Percentiles rank a stretch among this genome's conserved stretches.
Evolutionary conservation across 2,888 invertebrate species (phyloP).

Genomic region (Lasioglossum leucozonium): DNA sequence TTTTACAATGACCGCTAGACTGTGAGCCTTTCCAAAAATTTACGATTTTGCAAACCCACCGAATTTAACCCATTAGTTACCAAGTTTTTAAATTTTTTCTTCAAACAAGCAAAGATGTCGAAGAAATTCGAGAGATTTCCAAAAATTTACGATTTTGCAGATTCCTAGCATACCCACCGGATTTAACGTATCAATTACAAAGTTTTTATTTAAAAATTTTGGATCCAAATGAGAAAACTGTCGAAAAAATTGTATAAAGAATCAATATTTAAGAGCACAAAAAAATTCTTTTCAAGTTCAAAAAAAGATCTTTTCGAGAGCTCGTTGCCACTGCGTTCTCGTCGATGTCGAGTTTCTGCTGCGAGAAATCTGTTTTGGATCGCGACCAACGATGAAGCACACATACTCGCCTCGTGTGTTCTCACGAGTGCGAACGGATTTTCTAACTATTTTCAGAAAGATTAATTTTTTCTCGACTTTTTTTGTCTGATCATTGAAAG

Average conservation of each 20-base stretch:
- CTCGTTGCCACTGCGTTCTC: constrained; percentile 33
- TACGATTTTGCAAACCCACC: background rate
- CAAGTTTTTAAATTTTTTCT: background rate
- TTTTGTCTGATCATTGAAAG: background rate
- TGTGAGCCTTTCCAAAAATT: background rate
- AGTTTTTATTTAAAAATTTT: too few species aligned
- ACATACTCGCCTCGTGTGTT: background rate
- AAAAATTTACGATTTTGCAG: too few species aligned
- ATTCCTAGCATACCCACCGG: too few species aligned
- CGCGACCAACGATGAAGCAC: constrained; percentile 24
- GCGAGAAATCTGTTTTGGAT: constrained; percentile 32
- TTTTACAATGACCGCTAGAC: background rate
- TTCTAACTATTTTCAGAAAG: background rate
- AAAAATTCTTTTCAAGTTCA: too few species aligned
- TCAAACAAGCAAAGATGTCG: background rate
- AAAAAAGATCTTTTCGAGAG: background rate
- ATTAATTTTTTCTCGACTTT: background rate
- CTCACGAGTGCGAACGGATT: background rate
- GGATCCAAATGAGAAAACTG: background rate
- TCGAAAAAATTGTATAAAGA: too few species aligned
- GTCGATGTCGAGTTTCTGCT: constrained; percentile 28
- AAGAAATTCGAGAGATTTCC: background rate
- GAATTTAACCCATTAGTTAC: background rate
- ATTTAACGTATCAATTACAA: too few species aligned
- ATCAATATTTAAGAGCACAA: too few species aligned